phyloP scores from a whole-genome alignment of 2,113 vertebrate genomes.

The Etheostoma cragini region DNA sequence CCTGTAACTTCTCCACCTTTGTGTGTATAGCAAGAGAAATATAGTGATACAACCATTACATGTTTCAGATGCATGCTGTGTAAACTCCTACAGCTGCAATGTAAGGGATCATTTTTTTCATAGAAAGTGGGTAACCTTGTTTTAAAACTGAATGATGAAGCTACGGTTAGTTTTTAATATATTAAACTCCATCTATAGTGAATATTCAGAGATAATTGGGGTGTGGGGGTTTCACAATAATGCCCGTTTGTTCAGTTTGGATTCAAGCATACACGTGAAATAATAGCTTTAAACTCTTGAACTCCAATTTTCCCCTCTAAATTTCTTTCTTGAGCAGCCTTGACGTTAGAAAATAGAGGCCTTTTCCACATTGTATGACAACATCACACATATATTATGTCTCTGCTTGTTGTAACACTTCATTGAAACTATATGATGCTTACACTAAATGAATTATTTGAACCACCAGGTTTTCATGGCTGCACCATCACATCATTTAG shows the following conservation, averaged over 20 bases:
- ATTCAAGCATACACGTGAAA: background rate
- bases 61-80: background rate
- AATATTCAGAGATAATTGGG: background rate
- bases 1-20: background rate
- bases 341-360: constrained; percentile 9
- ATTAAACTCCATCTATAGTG: background rate
- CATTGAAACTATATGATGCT: constrained; percentile 39
- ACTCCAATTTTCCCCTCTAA: background rate
- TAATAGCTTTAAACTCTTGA: constrained; percentile 22
- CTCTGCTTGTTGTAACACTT: constrained; percentile 29
- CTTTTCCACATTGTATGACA: constrained; percentile 29
- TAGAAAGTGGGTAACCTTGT: background rate
- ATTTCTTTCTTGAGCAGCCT: background rate
- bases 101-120: background rate
- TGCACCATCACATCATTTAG: constrained; percentile 10
- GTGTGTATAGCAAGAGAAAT: background rate
- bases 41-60: background rate
- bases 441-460: background rate
- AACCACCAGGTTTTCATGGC: constrained; percentile 20
- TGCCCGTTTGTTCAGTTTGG: constrained; percentile 3
- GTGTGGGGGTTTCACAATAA: background rate
- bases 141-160: background rate
- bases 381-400: constrained; percentile 31
- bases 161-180: background rate
- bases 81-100: background rate